A percentile compares a stretch with the other conserved stretches of the same genome.
Evolutionary conservation across 2,113 vertebrate genomes (phyloP).

Genomic region (Anolis sagrei): DNA sequence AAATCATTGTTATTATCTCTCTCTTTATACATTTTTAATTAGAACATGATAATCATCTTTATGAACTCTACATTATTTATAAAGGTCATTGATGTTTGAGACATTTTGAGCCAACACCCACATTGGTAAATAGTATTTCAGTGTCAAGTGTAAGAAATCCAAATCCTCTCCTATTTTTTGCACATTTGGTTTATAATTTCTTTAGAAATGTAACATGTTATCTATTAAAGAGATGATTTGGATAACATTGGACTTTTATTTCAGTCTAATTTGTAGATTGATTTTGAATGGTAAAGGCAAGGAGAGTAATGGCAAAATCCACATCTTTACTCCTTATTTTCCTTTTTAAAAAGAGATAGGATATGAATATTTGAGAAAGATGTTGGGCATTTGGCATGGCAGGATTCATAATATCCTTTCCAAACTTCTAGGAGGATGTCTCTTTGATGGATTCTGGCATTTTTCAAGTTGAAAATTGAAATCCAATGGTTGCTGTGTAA

Average conservation of each 20-base stretch:
- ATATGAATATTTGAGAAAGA: not conserved
- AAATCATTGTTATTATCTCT: slow-evolving; percentile 76
- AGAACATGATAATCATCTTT: slow-evolving; percentile 76
- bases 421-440: accelerated
- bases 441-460: not conserved
- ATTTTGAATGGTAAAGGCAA: not conserved
- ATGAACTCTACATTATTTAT: slow-evolving; percentile 76
- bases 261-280: not conserved
- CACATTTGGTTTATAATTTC: slow-evolving; percentile 33
- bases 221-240: not conserved
- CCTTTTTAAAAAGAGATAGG: not conserved
- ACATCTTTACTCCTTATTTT: not conserved
- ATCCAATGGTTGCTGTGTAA: too few relatives aligned
- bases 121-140: slow-evolving; percentile 63
- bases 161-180: slow-evolving; percentile 25
- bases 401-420: not conserved
- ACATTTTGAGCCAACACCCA: slow-evolving; percentile 62
- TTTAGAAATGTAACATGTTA: not conserved
- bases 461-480: too few relatives aligned
- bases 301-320: not conserved
- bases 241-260: not conserved
- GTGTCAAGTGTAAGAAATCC: slow-evolving; percentile 56
- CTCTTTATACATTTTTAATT: slow-evolving; percentile 78
- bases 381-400: not conserved
- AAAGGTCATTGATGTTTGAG: slow-evolving; percentile 73